Evolutionary conservation across 2,888 invertebrate species (phyloP), one percentile per base, ranked within the genome.

Genomic region (Scaptodrosophila latifasciaeformis): DNA sequence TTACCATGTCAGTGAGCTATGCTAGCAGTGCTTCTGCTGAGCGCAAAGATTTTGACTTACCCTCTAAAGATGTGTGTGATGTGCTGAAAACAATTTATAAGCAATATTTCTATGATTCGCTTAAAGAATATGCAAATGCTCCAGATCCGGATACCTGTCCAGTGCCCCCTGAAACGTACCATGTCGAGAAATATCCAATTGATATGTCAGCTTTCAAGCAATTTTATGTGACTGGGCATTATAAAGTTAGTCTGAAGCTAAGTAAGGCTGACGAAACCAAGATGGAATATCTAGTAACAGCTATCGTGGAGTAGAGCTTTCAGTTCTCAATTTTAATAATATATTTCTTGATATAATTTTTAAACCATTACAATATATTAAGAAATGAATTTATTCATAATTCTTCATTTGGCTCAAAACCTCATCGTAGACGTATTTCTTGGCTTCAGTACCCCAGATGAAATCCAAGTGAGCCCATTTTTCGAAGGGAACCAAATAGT

Each of bases 401-500:
- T 27, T 42, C 9, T n/a, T 1, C 74, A 83, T 79, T 52, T 81
- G 74, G 45, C 62, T 49, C 12, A 84, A 27, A 1, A 82, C 50
- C 49, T 79, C 65, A 24, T 90, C 86, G 70, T 90, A 91, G 0
- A 92, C 80, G 45, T 91, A 85, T 29, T 86, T 86, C 65, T 88
- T 89, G 2, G 89, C 89, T 66, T 91, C 88, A 9, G 88, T 89
- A 15, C 89, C 92, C 89, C 90, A 91, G 64, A 91, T 84, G 65
- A 88, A 90, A 59, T 90, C 90, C 31, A 89, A 62, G 67, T 90
- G 89, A 37, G 87, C 88, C 75, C 88, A 90, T 46, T 84, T 79
- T 1, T 86, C 71, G 53, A 87, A 85, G 0, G 88, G 88, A 6
- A 91, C 88, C 43, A 87, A 85, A 67, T 89, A 87, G 34, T 87